These are phyloP conservation scores for Alligator sinensis DNA, from an alignment of 2,113 vertebrate genomes.

Conservation along the genomic window DNA sequence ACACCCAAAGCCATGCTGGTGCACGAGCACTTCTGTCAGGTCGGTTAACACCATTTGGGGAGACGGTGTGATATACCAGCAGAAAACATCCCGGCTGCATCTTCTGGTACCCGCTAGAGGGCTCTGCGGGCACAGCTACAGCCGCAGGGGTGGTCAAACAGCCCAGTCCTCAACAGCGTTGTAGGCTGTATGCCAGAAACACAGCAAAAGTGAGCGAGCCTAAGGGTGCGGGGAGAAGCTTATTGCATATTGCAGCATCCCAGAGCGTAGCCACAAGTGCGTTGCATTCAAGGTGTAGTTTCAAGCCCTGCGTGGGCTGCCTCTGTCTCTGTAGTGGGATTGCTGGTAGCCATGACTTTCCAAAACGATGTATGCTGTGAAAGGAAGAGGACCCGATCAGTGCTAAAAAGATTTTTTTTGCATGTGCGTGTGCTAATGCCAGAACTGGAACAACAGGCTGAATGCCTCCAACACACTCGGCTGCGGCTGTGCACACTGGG, in stretches of 20 bases:
- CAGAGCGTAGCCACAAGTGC: no score
- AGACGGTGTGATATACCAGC: no score
- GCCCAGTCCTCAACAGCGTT: constrained; percentile 40
- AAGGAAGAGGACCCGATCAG: neutral
- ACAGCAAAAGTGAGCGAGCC: constrained; percentile 16
- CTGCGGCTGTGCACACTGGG: neutral
- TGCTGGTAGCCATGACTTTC: neutral
- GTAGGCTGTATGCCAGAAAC: neutral
- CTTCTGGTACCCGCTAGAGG: constrained; percentile 55
- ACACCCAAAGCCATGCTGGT: no score
- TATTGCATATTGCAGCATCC: neutral
- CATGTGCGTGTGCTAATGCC: no score
- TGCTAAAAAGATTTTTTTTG: neutral
- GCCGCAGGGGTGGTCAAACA: neutral
- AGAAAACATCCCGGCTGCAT: no score
- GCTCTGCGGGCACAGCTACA: constrained; percentile 49
- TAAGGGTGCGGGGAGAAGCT: neutral
- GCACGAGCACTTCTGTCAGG: no score
- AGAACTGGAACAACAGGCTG: neutral
- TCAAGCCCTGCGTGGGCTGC: neutral
- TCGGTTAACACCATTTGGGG: no score
- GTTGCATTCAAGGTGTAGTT: neutral
- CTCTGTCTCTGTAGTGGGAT: neutral
- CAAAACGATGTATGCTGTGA: neutral
- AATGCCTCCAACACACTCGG: neutral